A percentile compares a stretch with the other conserved stretches of the same genome.
These are phyloP conservation scores for Spatula versicolor DNA, from an alignment of 2,797 vertebrate species.

Conservation along the genomic window DNA sequence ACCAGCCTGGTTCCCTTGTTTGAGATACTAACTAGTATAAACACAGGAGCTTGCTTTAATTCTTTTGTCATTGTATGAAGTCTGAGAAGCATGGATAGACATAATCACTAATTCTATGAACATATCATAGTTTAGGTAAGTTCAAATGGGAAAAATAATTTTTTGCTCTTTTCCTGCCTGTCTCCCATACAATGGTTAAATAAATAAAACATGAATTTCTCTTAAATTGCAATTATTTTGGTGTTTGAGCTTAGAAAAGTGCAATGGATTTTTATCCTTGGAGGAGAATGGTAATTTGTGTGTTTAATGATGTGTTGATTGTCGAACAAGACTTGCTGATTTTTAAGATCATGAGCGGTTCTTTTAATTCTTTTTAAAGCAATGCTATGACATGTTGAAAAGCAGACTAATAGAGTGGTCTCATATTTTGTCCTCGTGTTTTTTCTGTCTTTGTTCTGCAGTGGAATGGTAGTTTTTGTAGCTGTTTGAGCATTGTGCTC, in stretches of 20 bases:
- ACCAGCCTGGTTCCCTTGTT: background rate
- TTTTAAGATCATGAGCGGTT: background rate
- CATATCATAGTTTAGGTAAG: background rate
- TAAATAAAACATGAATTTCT: background rate
- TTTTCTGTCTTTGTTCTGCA: constrained; percentile 58
- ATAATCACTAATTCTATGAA: background rate
- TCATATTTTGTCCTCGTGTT: constrained; percentile 6
- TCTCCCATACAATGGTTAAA: background rate
- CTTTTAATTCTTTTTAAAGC: constrained; percentile 44
- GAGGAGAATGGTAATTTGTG: constrained; percentile 16
- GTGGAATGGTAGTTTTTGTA: constrained; percentile 30
- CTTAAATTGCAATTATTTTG: background rate
- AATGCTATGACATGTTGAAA: constrained; percentile 13
- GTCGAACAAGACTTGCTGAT: background rate
- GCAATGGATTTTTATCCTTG: background rate
- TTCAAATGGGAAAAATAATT: background rate
- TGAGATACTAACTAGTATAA: background rate
- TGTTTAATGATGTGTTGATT: constrained; percentile 35
- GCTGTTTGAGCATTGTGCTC: constrained; percentile 51
- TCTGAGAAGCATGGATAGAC: background rate
- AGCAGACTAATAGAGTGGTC: background rate
- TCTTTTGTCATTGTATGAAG: background rate
- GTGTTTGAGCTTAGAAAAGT: background rate
- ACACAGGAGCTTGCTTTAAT: background rate
- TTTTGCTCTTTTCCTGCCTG: background rate